These are phyloP conservation scores for Plodia interpunctella DNA, from an alignment of 1,140 invertebrate genomes.

Conservation along the genomic window DNA sequence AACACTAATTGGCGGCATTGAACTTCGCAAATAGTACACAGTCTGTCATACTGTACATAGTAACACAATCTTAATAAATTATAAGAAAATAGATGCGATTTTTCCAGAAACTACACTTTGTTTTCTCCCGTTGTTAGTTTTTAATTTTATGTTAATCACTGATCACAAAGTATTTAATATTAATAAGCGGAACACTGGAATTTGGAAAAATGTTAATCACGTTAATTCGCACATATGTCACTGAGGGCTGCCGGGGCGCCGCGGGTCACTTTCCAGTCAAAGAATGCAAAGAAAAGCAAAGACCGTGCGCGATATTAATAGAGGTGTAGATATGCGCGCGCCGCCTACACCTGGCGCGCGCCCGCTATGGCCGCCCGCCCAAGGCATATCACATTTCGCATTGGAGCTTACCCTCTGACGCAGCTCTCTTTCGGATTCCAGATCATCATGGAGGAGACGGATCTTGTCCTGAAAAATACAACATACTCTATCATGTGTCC, in stretches of 20 bases:
- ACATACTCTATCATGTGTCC: constrained; percentile 65
- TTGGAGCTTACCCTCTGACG: constrained; percentile 92
- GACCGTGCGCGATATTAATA: constrained; percentile 63
- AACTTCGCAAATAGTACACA: constrained; percentile 22
- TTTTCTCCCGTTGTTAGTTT: background rate
- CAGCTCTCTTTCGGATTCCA: constrained; percentile 97
- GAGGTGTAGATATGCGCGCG: constrained; percentile 47
- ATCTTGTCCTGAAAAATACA: constrained; percentile 94
- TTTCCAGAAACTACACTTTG: no score
- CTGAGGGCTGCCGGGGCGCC: constrained; percentile 2
- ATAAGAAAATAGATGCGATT: no score
- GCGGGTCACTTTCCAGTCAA: constrained; percentile 18
- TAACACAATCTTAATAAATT: background rate
- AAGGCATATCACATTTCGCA: constrained; percentile 68
- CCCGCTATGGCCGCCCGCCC: constrained; percentile 58
- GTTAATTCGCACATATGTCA: constrained; percentile 4
- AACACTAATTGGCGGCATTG: constrained; percentile 23
- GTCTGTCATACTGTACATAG: background rate
- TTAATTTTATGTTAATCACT: background rate
- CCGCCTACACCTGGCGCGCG: constrained; percentile 61
- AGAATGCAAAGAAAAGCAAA: constrained; percentile 36
- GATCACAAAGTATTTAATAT: background rate
- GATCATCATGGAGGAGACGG: constrained; percentile 96
- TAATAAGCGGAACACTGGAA: constrained; percentile 1
- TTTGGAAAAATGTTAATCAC: constrained; percentile 12